These are phyloP conservation scores for Homarus gammarus DNA, from an alignment of 2,888 invertebrate genomes.

Conservation along the genomic window DNA sequence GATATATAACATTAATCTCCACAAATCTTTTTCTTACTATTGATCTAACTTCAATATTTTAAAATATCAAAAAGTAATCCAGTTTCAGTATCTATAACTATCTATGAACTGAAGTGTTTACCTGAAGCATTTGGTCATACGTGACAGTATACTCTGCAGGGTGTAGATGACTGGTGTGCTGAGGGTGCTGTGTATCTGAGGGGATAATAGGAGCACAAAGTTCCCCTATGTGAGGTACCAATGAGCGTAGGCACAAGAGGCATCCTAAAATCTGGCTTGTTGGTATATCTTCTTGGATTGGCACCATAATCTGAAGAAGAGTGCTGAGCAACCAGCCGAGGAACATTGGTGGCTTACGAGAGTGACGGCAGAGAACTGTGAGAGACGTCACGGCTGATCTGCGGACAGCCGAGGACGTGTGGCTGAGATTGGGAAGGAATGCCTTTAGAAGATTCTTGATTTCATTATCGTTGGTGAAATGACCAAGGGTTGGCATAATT, in stretches of 20 bases:
- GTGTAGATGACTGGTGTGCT: constrained; percentile 57
- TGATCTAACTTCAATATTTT: too few species aligned
- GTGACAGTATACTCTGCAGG: constrained; percentile 58
- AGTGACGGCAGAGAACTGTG: constrained; percentile 88
- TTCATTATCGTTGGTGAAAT: constrained; percentile 86
- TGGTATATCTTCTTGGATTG: constrained; percentile 80
- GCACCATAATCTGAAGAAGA: constrained; percentile 78
- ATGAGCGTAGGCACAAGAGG: constrained; percentile 84
- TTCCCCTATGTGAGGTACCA: constrained; percentile 82
- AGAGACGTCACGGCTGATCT: constrained; percentile 90
- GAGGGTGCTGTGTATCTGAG: constrained; percentile 42
- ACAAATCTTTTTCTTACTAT: too few species aligned
- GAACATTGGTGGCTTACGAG: constrained; percentile 86
- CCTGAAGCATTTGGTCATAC: constrained; percentile 79
- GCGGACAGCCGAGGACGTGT: constrained; percentile 86
- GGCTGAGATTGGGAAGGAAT: constrained; percentile 84
- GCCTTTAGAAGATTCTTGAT: constrained; percentile 85
- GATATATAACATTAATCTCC: too few species aligned
- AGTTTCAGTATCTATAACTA: background rate
- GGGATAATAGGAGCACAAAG: constrained; percentile 64
- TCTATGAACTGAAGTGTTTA: constrained; percentile 76
- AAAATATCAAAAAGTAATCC: too few species aligned
- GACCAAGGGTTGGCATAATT: constrained; percentile 85
- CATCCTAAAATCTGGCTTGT: constrained; percentile 84
- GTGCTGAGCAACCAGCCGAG: constrained; percentile 85